A percentile compares a stretch with the other conserved stretches of the same genome.
phyloP scores from a whole-genome alignment of 2,888 invertebrate genomes.

The Latrodectus hesperus region DNA sequence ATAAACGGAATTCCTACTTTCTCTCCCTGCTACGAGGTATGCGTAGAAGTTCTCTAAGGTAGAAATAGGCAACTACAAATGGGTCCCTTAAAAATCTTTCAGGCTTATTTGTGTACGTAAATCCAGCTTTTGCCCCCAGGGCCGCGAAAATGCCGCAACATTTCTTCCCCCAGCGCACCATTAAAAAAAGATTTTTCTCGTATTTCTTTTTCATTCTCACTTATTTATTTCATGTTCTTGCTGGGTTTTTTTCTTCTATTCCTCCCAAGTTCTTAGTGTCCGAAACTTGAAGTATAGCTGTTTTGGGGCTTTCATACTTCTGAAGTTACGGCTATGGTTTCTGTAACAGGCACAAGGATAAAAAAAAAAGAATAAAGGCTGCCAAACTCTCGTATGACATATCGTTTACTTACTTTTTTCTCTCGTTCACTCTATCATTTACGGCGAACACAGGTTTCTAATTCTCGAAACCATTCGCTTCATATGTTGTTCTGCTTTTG shows the following conservation, averaged over 20 bases:
- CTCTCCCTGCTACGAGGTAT: background rate
- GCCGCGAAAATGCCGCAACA: slow-evolving; percentile 24
- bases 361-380: background rate
- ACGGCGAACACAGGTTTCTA: slow-evolving; percentile 7
- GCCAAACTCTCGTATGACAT: slow-evolving; percentile 29
- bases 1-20: background rate
- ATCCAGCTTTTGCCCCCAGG: slow-evolving; percentile 42
- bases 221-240: slow-evolving; percentile 46
- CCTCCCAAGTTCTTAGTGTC: slow-evolving; percentile 39
- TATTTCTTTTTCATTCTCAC: slow-evolving; percentile 24
- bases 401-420: slow-evolving; percentile 16
- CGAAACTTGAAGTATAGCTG: slow-evolving; percentile 41
- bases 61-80: slow-evolving; percentile 43
- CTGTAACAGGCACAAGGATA: background rate
- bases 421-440: background rate
- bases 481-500: background rate
- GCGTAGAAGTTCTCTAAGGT: background rate
- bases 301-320: slow-evolving; percentile 16
- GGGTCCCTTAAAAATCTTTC: slow-evolving; percentile 31
- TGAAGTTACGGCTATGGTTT: slow-evolving; percentile 30
- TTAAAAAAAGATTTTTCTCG: slow-evolving; percentile 32
- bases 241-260: slow-evolving; percentile 22
- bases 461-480: slow-evolving; percentile 1
- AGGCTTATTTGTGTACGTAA: slow-evolving; percentile 57
- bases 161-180: slow-evolving; percentile 12